Evolutionary conservation across 1,140 invertebrate genomes (phyloP).

Genomic region (Chrysopa pallens): DNA sequence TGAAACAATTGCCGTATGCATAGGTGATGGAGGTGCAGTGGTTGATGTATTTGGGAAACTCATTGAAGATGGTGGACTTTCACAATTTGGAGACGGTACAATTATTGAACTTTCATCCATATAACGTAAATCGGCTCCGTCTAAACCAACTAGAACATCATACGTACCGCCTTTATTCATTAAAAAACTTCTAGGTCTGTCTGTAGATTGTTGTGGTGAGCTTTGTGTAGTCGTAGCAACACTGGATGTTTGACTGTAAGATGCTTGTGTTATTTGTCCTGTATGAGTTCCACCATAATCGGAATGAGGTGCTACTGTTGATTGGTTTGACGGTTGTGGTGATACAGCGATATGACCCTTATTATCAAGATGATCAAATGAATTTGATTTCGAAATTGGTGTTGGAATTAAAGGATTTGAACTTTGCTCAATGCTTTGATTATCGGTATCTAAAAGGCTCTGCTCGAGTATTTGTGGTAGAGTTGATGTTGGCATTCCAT

Average conservation of each 20-base stretch:
- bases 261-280: slow-evolving; percentile 16
- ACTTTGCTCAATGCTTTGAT: slow-evolving; percentile 16
- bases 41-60: slow-evolving; percentile 26
- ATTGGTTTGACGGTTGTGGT: slow-evolving; percentile 10
- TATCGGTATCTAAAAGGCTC: slow-evolving; percentile 38
- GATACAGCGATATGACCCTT: slow-evolving; percentile 1
- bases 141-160: slow-evolving; percentile 56
- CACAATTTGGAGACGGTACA: slow-evolving; percentile 48
- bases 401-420: background rate
- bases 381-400: background rate
- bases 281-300: slow-evolving; percentile 22
- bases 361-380: background rate
- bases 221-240: background rate
- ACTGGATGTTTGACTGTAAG: slow-evolving; percentile 1
- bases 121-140: slow-evolving; percentile 62
- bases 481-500: slow-evolving; percentile 28
- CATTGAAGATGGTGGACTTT: slow-evolving; percentile 50
- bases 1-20: slow-evolving; percentile 18
- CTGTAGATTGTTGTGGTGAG: slow-evolving; percentile 8
- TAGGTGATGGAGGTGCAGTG: slow-evolving; percentile 35
- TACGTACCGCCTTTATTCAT: slow-evolving; percentile 36
- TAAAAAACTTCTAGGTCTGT: slow-evolving; percentile 34
- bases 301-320: slow-evolving; percentile 22
- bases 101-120: slow-evolving; percentile 84
- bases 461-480: slow-evolving; percentile 49